Evolutionary conservation across 1,140 invertebrate species (phyloP), one percentile per base, ranked within the genome.

Genomic region (Calosoma granatense): DNA sequence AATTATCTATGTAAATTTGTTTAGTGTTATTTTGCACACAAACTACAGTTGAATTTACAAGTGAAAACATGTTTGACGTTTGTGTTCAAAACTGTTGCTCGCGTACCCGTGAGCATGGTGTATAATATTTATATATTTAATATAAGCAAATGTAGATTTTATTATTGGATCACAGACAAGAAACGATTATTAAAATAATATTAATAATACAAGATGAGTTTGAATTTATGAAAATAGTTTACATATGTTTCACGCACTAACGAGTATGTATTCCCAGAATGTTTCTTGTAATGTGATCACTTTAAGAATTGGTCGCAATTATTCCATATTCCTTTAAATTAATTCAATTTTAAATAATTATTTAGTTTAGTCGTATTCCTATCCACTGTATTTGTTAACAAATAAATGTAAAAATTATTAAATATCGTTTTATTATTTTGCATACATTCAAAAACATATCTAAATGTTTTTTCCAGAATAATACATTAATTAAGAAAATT

Each of bases 111-210:
- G 26, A 36, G 26, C 26, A 36, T 36, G 26, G 26, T 36, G 6
- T 36, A 36, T n/a, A n/a, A n/a, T 36, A 36, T 36, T 36, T 36
- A 36, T 36, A 36, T 36, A n/a, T n/a, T n/a, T n/a, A n/a, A n/a
- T n/a, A n/a, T n/a, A n/a, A n/a, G n/a, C n/a, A n/a, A n/a, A n/a
- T n/a, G n/a, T n/a, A n/a, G n/a, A n/a, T n/a, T n/a, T n/a, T n/a
- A n/a, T n/a, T n/a, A n/a, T n/a, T n/a, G n/a, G n/a, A n/a, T n/a
- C n/a, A n/a, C n/a, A n/a, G n/a, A n/a, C n/a, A n/a, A n/a, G n/a
- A n/a, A n/a, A n/a, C n/a, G n/a, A n/a, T n/a, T n/a, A n/a, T n/a
- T n/a, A n/a, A n/a, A n/a, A n/a, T n/a, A n/a, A n/a, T n/a, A n/a
- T n/a, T n/a, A n/a, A n/a, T n/a, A n/a, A n/a, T n/a, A n/a, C n/a